phyloP scores from a whole-genome alignment of 2,113 vertebrate genomes.

The Oncorhynchus mykiss region DNA sequence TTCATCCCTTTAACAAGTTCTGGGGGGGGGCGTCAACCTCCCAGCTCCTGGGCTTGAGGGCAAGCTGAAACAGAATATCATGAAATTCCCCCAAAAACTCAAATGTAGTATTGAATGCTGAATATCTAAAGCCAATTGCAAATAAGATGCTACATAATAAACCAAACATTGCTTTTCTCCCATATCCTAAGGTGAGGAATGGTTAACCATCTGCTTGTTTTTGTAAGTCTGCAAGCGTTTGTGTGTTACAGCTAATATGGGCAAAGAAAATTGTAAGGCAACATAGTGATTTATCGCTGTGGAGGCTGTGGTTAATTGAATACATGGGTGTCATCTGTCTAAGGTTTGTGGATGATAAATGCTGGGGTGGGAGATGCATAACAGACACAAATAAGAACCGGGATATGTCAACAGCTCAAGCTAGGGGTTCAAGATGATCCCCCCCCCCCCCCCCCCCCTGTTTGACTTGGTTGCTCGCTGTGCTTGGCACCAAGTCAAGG shows the following conservation, averaged over 20 bases:
- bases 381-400: not conserved
- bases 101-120: not conserved
- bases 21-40: not conserved
- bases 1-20: conserved; percentile 12
- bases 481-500: conserved; percentile 34
- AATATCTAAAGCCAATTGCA: not conserved
- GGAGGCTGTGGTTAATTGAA: not conserved
- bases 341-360: conserved; percentile 40
- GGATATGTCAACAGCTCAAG: not conserved
- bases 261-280: not conserved
- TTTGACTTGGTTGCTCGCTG: not conserved
- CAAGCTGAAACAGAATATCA: not conserved
- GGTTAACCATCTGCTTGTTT: conserved; percentile 39
- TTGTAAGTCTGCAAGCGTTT: not conserved
- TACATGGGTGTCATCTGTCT: not conserved
- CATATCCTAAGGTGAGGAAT: conserved; percentile 17
- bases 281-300: not conserved
- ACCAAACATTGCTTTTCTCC: conserved; percentile 29
- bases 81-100: not conserved
- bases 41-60: not conserved
- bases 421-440: not conserved
- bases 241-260: not conserved
- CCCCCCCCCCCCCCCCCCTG: not conserved
- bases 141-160: not conserved
- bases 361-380: conserved; percentile 21